phyloP scores from a whole-genome alignment of 2,113 vertebrate species.

The Caranx melampygus region DNA sequence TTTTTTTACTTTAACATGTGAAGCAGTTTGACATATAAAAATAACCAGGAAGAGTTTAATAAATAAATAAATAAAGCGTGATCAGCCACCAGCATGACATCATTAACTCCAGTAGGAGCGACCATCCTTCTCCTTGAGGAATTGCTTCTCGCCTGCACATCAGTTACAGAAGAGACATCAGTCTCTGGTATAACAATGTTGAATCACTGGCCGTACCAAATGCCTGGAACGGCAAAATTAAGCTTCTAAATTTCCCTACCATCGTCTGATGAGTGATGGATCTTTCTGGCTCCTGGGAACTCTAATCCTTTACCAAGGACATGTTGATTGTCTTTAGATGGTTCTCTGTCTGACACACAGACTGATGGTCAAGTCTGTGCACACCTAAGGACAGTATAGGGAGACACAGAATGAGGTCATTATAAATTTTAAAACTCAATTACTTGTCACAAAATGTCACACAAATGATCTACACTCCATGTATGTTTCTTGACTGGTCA shows the following conservation, averaged over 20 bases:
- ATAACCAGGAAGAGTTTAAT: neutral
- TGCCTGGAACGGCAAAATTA: constrained; percentile 77
- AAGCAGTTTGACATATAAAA: constrained; percentile 9
- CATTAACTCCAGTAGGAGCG: constrained; percentile 66
- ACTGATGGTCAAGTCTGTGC: constrained; percentile 37
- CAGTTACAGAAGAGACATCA: constrained; percentile 72
- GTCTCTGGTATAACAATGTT: constrained; percentile 73
- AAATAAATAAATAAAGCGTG: constrained; percentile 26
- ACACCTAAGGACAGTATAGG: neutral
- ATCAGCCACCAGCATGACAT: constrained; percentile 59
- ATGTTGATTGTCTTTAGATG: constrained; percentile 60
- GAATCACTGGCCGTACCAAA: constrained; percentile 73
- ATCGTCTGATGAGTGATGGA: constrained; percentile 75
- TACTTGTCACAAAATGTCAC: neutral
- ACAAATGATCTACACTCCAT: constrained; percentile 10
- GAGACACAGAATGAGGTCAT: neutral
- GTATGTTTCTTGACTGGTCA: neutral
- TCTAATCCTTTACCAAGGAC: constrained; percentile 74
- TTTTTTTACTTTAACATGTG: constrained; percentile 6
- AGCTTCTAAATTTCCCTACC: constrained; percentile 81
- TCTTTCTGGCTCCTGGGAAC: constrained; percentile 51
- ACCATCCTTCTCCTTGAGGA: constrained; percentile 75
- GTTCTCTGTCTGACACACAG: constrained; percentile 52
- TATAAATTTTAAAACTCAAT: constrained; percentile 25
- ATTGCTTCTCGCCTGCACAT: constrained; percentile 67